Conservation (phyloP, 2,888 invertebrate species). For the Napeogenes sylphis region DNA sequence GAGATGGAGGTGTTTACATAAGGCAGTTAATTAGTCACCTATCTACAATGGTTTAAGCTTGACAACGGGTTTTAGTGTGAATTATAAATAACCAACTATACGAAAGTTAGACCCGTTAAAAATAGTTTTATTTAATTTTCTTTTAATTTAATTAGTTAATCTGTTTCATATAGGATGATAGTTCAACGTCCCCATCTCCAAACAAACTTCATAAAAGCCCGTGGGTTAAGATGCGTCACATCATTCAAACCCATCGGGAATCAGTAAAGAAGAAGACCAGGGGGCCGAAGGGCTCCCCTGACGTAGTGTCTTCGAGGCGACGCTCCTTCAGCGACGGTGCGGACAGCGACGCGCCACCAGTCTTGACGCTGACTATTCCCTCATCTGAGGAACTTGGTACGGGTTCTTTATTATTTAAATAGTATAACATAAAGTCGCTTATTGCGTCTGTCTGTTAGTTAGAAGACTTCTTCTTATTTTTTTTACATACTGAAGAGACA, state of each 20-base stretch:
- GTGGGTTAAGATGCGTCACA: slow-evolving; percentile 87
- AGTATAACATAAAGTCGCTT: background rate
- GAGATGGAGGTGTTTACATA: no score
- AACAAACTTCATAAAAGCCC: slow-evolving; percentile 81
- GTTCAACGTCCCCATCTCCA: slow-evolving; percentile 70
- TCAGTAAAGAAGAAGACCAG: slow-evolving; percentile 79
- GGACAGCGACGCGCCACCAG: slow-evolving; percentile 71
- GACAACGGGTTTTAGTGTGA: no score
- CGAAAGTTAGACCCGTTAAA: no score
- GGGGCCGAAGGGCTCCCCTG: slow-evolving; percentile 62
- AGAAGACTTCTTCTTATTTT: no score
- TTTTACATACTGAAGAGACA: no score
- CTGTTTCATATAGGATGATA: slow-evolving; percentile 58
- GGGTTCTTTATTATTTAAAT: slow-evolving; percentile 8
- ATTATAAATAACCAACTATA: no score
- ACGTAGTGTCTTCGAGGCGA: slow-evolving; percentile 57
- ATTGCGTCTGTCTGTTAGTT: no score
- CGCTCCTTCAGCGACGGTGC: slow-evolving; percentile 70
- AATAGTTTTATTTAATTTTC: background rate
- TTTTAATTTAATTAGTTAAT: no score
- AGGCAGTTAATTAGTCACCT: slow-evolving; percentile 4
- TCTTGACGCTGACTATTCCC: slow-evolving; percentile 78
- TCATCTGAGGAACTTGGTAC: slow-evolving; percentile 78
- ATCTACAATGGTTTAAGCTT: no score
- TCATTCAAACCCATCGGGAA: slow-evolving; percentile 83